Evolutionary conservation across 2,888 invertebrate species (phyloP), one percentile per base, ranked within the genome.

Genomic region (Conus canariensis): DNA sequence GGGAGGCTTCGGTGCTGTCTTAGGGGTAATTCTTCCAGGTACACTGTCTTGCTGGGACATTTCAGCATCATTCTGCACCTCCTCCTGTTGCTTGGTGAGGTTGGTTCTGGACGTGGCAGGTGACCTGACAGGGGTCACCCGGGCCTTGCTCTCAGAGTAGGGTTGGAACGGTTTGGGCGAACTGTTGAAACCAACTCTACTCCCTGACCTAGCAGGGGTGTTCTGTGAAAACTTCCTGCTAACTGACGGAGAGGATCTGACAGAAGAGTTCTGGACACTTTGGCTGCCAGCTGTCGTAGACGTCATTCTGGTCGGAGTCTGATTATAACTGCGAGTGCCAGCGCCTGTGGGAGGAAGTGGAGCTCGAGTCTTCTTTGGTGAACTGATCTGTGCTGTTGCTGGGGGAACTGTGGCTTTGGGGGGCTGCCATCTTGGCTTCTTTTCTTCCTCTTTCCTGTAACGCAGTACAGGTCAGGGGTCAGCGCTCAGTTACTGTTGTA

Each of bases 381-480:
- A 89, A 59, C 92, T 89, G n/a, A 87, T 77, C 74, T 58, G 90
- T 10, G 25, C 60, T 22, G 77, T 58, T 22, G 74, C 77, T 45
- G 77, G 30, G 25, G 90, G 5, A 6, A 77, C n/a, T 82, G 91
- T 85, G 16, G 80, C 60, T 67, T 91, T 92, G 12, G 94, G 95
- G 25, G 95, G 95, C 91, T 95, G 94, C 95, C 95, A 95, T 90
- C 92, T 94, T 90, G 94, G 95, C 90, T 94, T 95, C 91, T 93
- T 94, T 59, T 95, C 94, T 89, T 95, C 95, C 90, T 94, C 93
- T 92, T 94, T 94, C 59, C 95, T 94, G 90, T 8, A 58, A 83
- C 10, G 58, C 30, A 74, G 45, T 45, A 45, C 45, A 45, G 45
- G 45, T 45, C 45, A 45, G 45, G 45, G 45, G 45, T 45, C 45